A percentile compares a stretch with the other conserved stretches of the same genome.
These are phyloP conservation scores for Leptinotarsa rubiginosa DNA, from an alignment of 2,888 invertebrate genomes.

Conservation along the genomic window DNA sequence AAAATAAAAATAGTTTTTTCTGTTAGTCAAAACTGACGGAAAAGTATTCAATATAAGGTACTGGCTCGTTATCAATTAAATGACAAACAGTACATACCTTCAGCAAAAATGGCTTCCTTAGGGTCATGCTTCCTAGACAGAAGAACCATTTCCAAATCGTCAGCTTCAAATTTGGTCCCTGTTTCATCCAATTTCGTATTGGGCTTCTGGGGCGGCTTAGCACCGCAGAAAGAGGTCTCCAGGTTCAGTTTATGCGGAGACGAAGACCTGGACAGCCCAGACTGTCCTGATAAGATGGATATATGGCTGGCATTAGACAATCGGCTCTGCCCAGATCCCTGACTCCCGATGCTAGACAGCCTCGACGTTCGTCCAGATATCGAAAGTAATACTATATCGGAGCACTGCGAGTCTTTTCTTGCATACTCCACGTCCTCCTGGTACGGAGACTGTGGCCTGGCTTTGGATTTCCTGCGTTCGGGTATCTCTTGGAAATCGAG, in stretches of 20 bases:
- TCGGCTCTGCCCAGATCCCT: slow-evolving; percentile 69
- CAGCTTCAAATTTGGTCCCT: slow-evolving; percentile 63
- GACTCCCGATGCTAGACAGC: slow-evolving; percentile 84
- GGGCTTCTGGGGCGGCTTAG: slow-evolving; percentile 71
- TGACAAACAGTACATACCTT: slow-evolving; percentile 64
- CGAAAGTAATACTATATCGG: slow-evolving; percentile 80
- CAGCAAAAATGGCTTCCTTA: slow-evolving; percentile 74
- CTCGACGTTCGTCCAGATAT: slow-evolving; percentile 86
- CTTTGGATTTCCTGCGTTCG: slow-evolving; percentile 57
- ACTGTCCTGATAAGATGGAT: slow-evolving; percentile 70
- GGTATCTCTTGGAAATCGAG: slow-evolving; percentile 81
- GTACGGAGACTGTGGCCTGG: slow-evolving; percentile 61
- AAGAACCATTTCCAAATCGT: slow-evolving; percentile 71
- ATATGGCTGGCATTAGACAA: slow-evolving; percentile 70
- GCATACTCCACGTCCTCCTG: slow-evolving; percentile 61
- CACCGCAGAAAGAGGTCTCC: slow-evolving; percentile 92
- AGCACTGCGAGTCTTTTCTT: slow-evolving; percentile 71
- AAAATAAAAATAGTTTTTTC: no score
- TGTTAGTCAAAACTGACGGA: no score
- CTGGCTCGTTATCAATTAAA: slow-evolving; percentile 50
- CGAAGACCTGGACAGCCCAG: slow-evolving; percentile 76
- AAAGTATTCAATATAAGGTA: no score
- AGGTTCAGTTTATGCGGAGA: slow-evolving; percentile 92
- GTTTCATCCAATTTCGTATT: slow-evolving; percentile 48
- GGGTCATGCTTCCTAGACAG: slow-evolving; percentile 75